phyloP scores from a whole-genome alignment of 2,888 invertebrate genomes.

The Diploptera punctata region DNA sequence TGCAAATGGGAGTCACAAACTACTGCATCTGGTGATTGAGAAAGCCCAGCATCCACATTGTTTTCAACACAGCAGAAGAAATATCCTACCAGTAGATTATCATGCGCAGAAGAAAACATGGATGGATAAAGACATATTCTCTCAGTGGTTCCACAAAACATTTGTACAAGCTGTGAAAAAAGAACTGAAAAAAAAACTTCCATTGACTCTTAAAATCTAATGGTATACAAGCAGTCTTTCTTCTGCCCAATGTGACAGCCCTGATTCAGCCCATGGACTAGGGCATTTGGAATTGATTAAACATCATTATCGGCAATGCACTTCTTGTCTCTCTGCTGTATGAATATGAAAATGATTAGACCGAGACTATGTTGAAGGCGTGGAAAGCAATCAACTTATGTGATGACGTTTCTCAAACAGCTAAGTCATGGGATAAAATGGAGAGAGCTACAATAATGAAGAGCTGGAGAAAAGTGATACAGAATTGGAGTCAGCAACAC shows the following conservation, averaged over 20 bases:
- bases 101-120: conserved; percentile 13
- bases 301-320: background rate
- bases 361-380: background rate
- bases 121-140: conserved; percentile 11
- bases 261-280: conserved; percentile 6
- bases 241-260: background rate
- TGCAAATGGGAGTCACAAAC: no score
- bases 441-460: no score
- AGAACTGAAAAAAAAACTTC: background rate
- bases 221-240: conserved; percentile 14
- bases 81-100: background rate
- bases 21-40: no score
- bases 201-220: background rate
- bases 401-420: conserved; percentile 4
- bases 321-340: conserved; percentile 1
- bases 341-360: background rate
- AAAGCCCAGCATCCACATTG: no score
- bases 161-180: conserved; percentile 13
- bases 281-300: background rate
- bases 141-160: conserved; percentile 13
- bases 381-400: conserved; percentile 18
- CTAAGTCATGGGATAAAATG: background rate
- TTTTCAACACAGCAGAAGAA: no score
- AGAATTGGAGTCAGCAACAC: no score
- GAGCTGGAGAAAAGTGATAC: no score